Base-by-base conservation (phyloP, 2,888 invertebrate species). In the Tenodera sinensis region DNA sequence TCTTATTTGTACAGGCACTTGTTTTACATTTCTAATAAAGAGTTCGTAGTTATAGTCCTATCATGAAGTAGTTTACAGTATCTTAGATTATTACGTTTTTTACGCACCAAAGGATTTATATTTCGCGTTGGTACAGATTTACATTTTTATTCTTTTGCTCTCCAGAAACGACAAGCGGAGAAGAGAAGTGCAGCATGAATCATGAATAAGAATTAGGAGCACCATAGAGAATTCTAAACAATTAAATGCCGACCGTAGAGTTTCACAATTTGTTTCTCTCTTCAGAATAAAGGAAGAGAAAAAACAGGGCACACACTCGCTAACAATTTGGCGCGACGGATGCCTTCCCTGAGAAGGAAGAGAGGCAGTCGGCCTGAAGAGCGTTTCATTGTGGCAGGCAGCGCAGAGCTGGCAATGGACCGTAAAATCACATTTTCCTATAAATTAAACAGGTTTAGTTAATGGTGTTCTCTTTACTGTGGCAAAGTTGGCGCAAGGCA, bases 341-440 rank as follows among this genome's bases (percentile, higher is more conserved):
- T 71, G 54, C 54, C 54, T 71, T 86, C 71, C 81, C 20, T 86
- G 12, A 12, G 83, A 83, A 87, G 83, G 30, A 54, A 87, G 28
- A 34, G 87, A 28, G 14, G 71, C 34, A 83, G 54, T 71, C 20
- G 54, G 54, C 27, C 20, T 34, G 82, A 81, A 28, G 83, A 30
- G 82, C 83, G 81, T 87, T 87, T 82, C 87, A 83, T 87, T 87
- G 87, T 87, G 87, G 87, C 87, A 87, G 87, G 87, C 87, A 87
- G 34, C 83, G 83, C 83, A 87, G 87, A 34, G 87, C 34, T 87
- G 90, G 91, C 91, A 91, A 92, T 92, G 92, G 92, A 90, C 89
- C 91, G 92, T 92, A 92, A 92, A 92, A 92, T 92, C 91, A 91
- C 91, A 91, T 92, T 92, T 92, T 92, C 92, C 91, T 91, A 91